These are phyloP conservation scores for Morone chrysops DNA, from an alignment of 2,113 vertebrate genomes.

Conservation along the genomic window DNA sequence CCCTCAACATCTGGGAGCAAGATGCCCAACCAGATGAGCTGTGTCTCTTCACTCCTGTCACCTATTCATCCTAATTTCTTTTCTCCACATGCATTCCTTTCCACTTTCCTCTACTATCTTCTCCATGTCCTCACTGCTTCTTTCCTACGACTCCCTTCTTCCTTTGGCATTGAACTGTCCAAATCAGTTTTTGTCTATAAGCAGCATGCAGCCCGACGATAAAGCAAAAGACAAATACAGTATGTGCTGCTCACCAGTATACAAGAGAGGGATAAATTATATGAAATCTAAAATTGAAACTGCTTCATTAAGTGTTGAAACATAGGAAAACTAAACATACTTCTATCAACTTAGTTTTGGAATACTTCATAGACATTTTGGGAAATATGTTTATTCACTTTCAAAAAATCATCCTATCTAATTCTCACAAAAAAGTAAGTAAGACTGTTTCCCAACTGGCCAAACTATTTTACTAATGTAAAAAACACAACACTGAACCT, in stretches of 20 bases:
- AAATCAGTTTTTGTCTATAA: background rate
- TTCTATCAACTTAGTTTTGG: background rate
- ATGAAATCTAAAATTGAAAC: background rate
- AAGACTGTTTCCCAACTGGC: background rate
- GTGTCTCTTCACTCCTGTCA: constrained; percentile 42
- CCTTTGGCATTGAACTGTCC: background rate
- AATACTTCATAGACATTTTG: background rate
- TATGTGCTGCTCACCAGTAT: background rate
- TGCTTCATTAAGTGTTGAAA: background rate
- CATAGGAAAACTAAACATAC: background rate
- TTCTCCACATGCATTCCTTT: constrained; percentile 38
- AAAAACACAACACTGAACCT: background rate
- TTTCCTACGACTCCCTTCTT: background rate
- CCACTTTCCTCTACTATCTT: constrained; percentile 6
- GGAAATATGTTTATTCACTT: background rate
- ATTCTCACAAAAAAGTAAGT: background rate
- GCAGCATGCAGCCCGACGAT: background rate
- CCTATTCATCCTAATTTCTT: background rate
- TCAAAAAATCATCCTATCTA: background rate
- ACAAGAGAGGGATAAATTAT: background rate
- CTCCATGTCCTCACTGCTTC: background rate
- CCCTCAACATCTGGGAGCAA: constrained; percentile 72
- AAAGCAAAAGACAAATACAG: background rate
- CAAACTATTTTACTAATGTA: background rate
- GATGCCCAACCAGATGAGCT: constrained; percentile 58